Base-by-base conservation (phyloP, 2,113 vertebrate species). In the Sinocyclocheilus maitianheensis region DNA sequence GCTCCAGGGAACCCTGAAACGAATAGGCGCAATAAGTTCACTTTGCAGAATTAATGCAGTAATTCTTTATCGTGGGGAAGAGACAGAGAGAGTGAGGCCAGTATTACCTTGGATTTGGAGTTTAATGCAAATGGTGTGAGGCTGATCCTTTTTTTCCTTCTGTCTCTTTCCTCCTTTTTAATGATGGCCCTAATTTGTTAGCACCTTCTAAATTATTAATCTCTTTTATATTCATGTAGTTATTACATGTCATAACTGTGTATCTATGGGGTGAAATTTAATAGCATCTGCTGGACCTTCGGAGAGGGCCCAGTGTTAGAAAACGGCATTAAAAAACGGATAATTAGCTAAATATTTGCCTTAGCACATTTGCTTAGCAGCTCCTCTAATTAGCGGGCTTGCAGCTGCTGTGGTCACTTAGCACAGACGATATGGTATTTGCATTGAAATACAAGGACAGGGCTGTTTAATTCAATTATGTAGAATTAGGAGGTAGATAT, bases 141-240 rank as follows among this genome's bases (percentile, higher is more conserved):
- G 97, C 96, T 95, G 96, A 95, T 88, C 84, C 87, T 72, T 77
- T 87, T 75, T 80, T 76, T 74, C 77, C 67, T 72, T 77, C 74
- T 80, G 67, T 85, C 46, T 84, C 60, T 85, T 88, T 97, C 76
- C 75, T 72, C 77, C 97, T 97, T 98, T 94, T 98, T 98, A 98
- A 99, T 98, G 97, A 99, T 98, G 97, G 97, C 96, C 95, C 97
- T 99, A 99, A 99, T 99, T 99, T 99, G 98, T 99, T 99, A 98
- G 97, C 97, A 96, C 96, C 96, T 96, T 96, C 95, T 99, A 97
- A 99, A 99, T 99, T 99, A 99, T 99, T 99, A 97, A 99, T 98
- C 94, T 95, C 96, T 97, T 99, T 99, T 99, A 99, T 99, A 99
- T 98, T 98, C 98, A 97, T 96, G 97, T 97, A 97, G 97, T 99